A percentile compares a stretch with the other conserved stretches of the same genome.
Conservation (phyloP, 2,797 vertebrate genomes). For the Sciurus carolinensis region DNA sequence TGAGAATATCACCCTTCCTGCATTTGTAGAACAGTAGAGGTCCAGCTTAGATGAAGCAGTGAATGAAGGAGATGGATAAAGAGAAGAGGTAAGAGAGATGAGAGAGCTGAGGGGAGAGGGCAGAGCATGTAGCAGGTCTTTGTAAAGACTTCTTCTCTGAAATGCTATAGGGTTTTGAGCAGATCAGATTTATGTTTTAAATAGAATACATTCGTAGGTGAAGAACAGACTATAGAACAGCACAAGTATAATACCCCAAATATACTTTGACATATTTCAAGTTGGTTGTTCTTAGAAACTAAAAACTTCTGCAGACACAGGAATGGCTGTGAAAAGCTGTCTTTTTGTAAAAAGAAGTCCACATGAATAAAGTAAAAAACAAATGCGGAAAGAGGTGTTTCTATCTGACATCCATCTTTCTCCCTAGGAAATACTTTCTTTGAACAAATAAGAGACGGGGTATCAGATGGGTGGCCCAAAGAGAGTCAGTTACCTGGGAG, state of each 20-base stretch:
- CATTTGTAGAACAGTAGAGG: not conserved
- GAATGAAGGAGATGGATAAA: not conserved
- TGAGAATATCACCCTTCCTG: not conserved
- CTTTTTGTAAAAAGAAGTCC: not conserved
- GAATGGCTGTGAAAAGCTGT: not conserved
- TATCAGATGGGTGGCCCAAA: not conserved
- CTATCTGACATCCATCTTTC: not conserved
- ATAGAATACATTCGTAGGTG: not conserved
- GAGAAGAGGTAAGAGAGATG: not conserved
- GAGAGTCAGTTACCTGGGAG: not conserved
- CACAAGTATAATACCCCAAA: not conserved
- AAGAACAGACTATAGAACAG: not conserved
- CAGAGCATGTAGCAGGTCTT: not conserved
- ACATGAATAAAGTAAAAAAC: not conserved
- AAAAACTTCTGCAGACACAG: not conserved
- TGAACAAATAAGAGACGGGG: not conserved
- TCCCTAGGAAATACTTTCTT: not conserved
- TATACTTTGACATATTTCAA: not conserved
- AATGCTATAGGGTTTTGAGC: not conserved
- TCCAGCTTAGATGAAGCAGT: not conserved
- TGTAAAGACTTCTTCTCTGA: slow-evolving; percentile 32
- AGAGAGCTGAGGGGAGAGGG: not conserved
- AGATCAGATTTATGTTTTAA: not conserved
- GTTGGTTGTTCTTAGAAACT: not conserved
- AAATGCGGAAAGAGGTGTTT: not conserved